These are phyloP conservation scores for Danio kyathit DNA, from an alignment of 2,797 vertebrate species.

Conservation along the genomic window DNA sequence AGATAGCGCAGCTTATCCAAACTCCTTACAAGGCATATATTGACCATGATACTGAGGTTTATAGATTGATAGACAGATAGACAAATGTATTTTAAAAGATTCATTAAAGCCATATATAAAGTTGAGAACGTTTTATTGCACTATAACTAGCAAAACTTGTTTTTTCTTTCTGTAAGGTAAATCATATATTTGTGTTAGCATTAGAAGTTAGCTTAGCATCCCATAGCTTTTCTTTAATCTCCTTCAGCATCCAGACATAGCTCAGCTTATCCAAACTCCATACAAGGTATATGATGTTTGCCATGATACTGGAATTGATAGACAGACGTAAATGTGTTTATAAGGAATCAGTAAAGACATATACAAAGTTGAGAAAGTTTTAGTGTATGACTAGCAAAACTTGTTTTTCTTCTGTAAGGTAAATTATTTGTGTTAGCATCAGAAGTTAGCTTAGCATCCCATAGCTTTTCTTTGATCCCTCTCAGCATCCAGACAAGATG, in stretches of 20 bases:
- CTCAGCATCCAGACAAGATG: neutral
- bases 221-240: neutral
- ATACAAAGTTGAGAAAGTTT: too few relatives aligned
- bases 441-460: slow-evolving; percentile 3
- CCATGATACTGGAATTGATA: too few relatives aligned
- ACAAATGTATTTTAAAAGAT: neutral
- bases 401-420: too few relatives aligned
- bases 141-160: too few relatives aligned
- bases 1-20: neutral
- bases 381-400: too few relatives aligned
- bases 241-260: neutral
- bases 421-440: neutral
- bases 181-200: too few relatives aligned
- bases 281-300: neutral
- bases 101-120: neutral
- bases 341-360: neutral
- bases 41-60: too few relatives aligned
- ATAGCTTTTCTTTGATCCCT: neutral
- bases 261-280: neutral
- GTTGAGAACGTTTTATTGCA: too few relatives aligned
- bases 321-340: neutral
- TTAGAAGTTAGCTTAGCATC: slow-evolving; percentile 12
- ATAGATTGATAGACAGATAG: too few relatives aligned
- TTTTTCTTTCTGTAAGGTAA: too few relatives aligned
- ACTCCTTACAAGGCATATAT: neutral